Base-by-base conservation (phyloP, 2,888 invertebrate species). In the Hypena proboscidalis region DNA sequence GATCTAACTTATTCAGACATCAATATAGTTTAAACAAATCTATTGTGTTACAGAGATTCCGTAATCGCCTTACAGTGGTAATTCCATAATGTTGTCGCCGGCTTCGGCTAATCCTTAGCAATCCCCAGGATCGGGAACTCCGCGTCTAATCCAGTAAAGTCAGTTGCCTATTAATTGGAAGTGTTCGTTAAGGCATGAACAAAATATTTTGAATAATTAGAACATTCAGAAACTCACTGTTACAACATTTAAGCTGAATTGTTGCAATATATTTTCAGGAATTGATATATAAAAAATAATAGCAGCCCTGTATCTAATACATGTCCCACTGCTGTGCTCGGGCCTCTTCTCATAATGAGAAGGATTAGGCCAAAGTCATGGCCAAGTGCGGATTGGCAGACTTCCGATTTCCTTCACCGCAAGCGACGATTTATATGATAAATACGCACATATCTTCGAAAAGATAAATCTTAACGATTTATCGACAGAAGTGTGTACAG, bases 101-200 rank as follows among this genome's bases (percentile, higher is more conserved):
- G 51, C 59, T 66, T 62, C 60, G 22, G 49, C 39, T 74, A 73
- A 74, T 72, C 67, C 50, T 22, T 39, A 41, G 17, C 58, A 68
- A 67, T 59, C 60, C 61, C 45, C 41, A 38, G 54, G 54, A 63
- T 46, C 31, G 44, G 51, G 58, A 61, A 54, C 52, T 58, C 37
- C 42, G 43, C 37, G 38, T 20, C 44, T 70, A 74, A 74, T 72
- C 73, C 68, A 47, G 47, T 53, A 62, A 71, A 74, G 72, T 70
- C 70, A 70, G 61, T 73, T 48, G 58, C 66, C 65, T 74, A 73
- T 73, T 74, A 67, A 74, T 74, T 72, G 64, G n/a, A 69, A 64
- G 64, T 67, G 59, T 66, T 67, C 62, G 64, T 64, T 65, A 53
- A 36, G 6, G 58, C 56, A 51, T 59, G 51, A 52, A 34, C 34